Evolutionary conservation across 64 coral and sea anemone species (phyloP).

Genomic region (Orbicella faveolata): DNA sequence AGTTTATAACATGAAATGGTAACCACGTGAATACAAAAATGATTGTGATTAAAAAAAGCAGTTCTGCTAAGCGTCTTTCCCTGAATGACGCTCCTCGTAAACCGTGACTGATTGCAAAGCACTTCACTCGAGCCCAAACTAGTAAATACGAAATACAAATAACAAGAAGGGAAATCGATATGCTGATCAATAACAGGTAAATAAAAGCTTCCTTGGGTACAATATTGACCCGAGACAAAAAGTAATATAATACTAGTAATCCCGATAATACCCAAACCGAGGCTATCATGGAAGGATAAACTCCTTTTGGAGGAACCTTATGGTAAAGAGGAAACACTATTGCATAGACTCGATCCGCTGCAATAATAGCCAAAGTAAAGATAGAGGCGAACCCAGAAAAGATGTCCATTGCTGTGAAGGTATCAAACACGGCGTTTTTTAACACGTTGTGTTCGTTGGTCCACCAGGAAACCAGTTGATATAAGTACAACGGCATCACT

Average conservation of each 20-base stretch:
- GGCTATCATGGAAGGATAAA: slow-evolving; percentile 38
- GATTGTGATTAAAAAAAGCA: slow-evolving; percentile 59
- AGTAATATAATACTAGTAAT: slow-evolving; percentile 41
- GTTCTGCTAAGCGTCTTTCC: slow-evolving; percentile 34
- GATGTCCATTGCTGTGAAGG: slow-evolving; percentile 60
- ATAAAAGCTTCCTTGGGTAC: slow-evolving; percentile 42
- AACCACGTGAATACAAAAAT: slow-evolving; percentile 68
- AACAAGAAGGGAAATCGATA: slow-evolving; percentile 46
- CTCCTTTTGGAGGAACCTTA: background rate
- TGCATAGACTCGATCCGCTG: slow-evolving; percentile 58
- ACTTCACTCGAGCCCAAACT: slow-evolving; percentile 59
- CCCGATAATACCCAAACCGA: slow-evolving; percentile 56
- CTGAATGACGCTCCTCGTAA: background rate
- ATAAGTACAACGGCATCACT: slow-evolving; percentile 72
- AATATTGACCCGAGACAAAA: slow-evolving; percentile 45
- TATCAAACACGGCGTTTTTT: slow-evolving; percentile 26
- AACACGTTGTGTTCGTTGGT: slow-evolving; percentile 8
- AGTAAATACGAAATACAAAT: slow-evolving; percentile 54
- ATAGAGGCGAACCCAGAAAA: slow-evolving; percentile 72
- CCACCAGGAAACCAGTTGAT: slow-evolving; percentile 47
- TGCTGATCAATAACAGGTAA: slow-evolving; percentile 40
- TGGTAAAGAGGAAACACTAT: slow-evolving; percentile 57
- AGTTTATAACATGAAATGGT: slow-evolving; percentile 72
- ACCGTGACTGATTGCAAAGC: background rate
- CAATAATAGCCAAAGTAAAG: slow-evolving; percentile 69